These are phyloP conservation scores for Pachycephala philippinensis DNA, from an alignment of 2,113 vertebrate species.

Conservation along the genomic window DNA sequence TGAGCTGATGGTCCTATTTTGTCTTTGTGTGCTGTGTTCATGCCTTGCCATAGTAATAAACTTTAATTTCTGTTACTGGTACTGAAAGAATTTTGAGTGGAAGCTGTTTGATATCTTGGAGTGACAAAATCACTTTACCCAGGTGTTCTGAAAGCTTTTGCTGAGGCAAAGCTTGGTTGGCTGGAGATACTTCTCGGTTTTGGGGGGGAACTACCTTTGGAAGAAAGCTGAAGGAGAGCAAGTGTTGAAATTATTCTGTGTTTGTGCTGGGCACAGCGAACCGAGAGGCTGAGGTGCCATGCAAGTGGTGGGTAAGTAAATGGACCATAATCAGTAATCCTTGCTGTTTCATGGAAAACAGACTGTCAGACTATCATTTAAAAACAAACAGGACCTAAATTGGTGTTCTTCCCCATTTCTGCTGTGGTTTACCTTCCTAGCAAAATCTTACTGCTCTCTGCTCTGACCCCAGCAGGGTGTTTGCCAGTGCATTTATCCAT, in stretches of 20 bases:
- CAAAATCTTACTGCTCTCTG: not conserved
- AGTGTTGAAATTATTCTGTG: not conserved
- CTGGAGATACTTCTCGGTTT: not conserved
- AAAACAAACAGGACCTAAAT: not conserved
- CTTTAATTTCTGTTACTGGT: not conserved
- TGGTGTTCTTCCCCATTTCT: too few species aligned
- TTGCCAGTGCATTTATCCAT: fast-evolving
- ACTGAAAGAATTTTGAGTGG: not conserved
- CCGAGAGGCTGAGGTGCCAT: fast-evolving
- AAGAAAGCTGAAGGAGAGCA: not conserved
- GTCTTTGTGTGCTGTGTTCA: not conserved
- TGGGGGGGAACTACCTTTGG: not conserved
- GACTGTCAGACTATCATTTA: not conserved
- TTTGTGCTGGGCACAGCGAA: not conserved
- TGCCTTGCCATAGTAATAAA: not conserved
- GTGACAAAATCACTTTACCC: not conserved
- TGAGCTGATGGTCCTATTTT: not conserved
- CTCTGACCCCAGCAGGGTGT: fast-evolving
- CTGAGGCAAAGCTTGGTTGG: not conserved
- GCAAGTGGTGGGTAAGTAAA: not conserved
- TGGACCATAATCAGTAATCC: fast-evolving
- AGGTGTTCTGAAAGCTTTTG: not conserved
- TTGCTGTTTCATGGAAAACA: not conserved
- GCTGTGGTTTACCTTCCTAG: not conserved
- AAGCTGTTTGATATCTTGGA: not conserved